These are phyloP conservation scores for Hemitrygon akajei DNA, from an alignment of 2,797 vertebrate species.

Conservation along the genomic window DNA sequence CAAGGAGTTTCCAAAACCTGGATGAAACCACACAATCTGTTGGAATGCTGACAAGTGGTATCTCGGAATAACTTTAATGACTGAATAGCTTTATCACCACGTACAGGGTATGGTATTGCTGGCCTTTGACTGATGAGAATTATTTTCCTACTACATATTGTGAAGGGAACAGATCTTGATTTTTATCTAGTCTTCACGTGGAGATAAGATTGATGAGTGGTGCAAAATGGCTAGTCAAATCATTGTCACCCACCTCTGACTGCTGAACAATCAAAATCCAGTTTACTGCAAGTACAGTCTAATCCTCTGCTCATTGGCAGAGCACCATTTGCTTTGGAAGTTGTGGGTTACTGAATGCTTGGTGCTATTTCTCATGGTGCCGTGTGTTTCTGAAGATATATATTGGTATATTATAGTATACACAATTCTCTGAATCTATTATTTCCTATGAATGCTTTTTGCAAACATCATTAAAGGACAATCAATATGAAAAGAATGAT, in stretches of 20 bases:
- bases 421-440: not conserved
- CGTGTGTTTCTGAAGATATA: not conserved
- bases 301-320: not conserved
- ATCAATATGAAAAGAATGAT: not conserved
- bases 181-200: not conserved
- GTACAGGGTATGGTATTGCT: not conserved
- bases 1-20: not conserved
- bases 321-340: not conserved
- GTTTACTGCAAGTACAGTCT: not conserved
- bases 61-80: not conserved
- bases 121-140: too few species aligned
- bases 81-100: too few species aligned
- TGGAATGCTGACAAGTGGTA: not conserved
- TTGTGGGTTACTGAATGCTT: not conserved
- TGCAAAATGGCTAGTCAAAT: not conserved
- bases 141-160: not conserved
- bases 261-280: not conserved
- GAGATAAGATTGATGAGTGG: not conserved
- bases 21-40: not conserved
- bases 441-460: not conserved
- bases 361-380: not conserved
- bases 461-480: slow-evolving; percentile 21
- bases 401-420: not conserved
- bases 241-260: not conserved
- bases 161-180: not conserved